These are phyloP conservation scores for Thunnus albacares DNA, from an alignment of 2,797 vertebrate genomes.

Conservation along the genomic window DNA sequence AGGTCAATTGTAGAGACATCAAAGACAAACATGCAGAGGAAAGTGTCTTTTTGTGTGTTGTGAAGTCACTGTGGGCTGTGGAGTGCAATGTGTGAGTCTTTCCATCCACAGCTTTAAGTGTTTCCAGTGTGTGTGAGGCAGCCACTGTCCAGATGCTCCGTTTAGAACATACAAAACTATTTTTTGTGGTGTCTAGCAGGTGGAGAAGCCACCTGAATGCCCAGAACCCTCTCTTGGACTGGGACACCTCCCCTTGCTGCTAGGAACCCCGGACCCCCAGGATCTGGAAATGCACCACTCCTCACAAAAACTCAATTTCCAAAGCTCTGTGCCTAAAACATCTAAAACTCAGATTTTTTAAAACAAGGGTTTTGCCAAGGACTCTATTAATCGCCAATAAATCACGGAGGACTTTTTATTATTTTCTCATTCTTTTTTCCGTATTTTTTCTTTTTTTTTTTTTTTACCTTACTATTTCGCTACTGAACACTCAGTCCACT, in stretches of 20 bases:
- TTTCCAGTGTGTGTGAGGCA: constrained; percentile 59
- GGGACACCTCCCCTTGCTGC: constrained; percentile 17
- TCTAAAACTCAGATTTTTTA: constrained; percentile 82
- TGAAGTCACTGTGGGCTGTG: constrained; percentile 41
- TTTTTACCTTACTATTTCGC: constrained; percentile 64
- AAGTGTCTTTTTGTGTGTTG: constrained; percentile 36
- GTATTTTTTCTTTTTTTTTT: constrained; percentile 21
- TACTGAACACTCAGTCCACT: constrained; percentile 76
- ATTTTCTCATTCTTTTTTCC: constrained; percentile 66
- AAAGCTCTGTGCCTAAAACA: constrained; percentile 86
- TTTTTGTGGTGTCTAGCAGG: constrained; percentile 39
- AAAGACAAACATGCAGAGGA: constrained; percentile 39
- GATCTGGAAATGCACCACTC: constrained; percentile 66
- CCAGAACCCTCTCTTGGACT: neutral
- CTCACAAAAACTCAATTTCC: constrained; percentile 78
- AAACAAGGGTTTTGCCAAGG: constrained; percentile 83
- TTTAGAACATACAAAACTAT: constrained; percentile 46
- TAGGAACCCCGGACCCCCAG: constrained; percentile 50
- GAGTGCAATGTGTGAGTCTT: constrained; percentile 46
- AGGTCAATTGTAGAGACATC: constrained; percentile 42
- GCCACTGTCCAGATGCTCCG: constrained; percentile 63
- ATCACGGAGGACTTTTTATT: constrained; percentile 72
- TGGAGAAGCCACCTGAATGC: constrained; percentile 20
- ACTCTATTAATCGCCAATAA: constrained; percentile 84
- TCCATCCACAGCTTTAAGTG: constrained; percentile 62